phyloP scores from a whole-genome alignment of 2,888 invertebrate genomes.

The Erebia ligea region DNA sequence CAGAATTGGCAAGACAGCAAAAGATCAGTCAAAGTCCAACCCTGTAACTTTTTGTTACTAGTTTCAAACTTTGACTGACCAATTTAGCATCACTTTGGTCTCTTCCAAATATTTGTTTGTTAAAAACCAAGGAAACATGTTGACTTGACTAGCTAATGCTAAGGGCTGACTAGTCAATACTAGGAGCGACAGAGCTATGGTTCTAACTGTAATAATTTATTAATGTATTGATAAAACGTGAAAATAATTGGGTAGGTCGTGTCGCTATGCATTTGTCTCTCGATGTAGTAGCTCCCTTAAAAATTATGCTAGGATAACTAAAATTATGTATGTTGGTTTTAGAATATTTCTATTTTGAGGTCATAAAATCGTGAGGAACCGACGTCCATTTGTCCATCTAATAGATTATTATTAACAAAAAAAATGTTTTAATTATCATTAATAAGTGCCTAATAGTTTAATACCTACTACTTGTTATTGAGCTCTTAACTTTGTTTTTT shows the following conservation, averaged over 20 bases:
- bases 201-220: neutral
- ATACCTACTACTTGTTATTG: neutral
- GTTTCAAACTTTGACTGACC: too few relatives aligned
- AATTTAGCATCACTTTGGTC: too few relatives aligned
- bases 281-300: conserved; percentile 37
- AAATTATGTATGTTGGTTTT: neutral
- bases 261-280: conserved; percentile 36
- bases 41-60: too few relatives aligned
- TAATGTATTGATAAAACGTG: conserved; percentile 36
- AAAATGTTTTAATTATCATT: neutral
- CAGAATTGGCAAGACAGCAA: neutral
- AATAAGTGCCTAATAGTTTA: too few relatives aligned
- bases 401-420: neutral
- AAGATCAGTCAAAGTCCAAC: too few relatives aligned
- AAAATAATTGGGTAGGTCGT: conserved; percentile 38
- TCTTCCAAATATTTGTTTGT: too few relatives aligned
- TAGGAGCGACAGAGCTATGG: neutral
- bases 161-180: neutral
- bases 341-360: neutral
- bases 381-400: neutral
- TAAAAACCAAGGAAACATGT: too few relatives aligned
- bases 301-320: conserved; percentile 38
- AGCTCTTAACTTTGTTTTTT: neutral
- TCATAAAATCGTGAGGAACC: neutral
- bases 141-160: too few relatives aligned